Evolutionary conservation across 2,888 invertebrate genomes (phyloP), one percentile per base, ranked within the genome.

Genomic region (Synergus gifuensis): DNA sequence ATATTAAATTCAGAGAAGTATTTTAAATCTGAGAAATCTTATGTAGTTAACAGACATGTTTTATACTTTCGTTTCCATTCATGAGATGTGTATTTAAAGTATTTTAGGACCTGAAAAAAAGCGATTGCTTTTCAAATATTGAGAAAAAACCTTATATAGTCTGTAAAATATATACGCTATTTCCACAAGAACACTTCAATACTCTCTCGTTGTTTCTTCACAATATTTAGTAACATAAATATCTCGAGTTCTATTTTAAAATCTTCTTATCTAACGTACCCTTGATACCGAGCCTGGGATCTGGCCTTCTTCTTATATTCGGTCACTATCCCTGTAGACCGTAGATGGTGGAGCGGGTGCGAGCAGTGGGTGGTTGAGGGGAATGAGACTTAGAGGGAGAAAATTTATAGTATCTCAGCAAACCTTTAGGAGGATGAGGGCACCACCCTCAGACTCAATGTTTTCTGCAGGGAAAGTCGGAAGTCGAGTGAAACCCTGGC

Each of bases 401-500:
- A 89, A 92, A 92, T 92, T 92, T 92, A 92, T 92, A 91, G 92
- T 90, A 89, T 91, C 91, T 90, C 89, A 88, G 87, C 85, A 87
- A 85, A 83, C 80, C 84, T 73, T 69, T 82, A 85, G 84, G 82
- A 86, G 86, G 83, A 84, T 84, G 84, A 84, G 85, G 82, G 79
- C 83, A 86, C 88, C 86, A 87, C 90, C 91, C 90, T 89, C 88
- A 89, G 91, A 92, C 92, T 92, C 92, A 91, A 92, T 92, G 92
- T 92, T 92, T 92, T 92, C 92, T 90, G 90, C 90, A 88, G 90
- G 89, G 89, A 91, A 92, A 92, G 91, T 91, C 92, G 91, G 90
- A 92, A 92, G 92, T 92, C 91, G 89, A 90, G 88, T 89, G 89
- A 88, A 91, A 89, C 88, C 89, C 90, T 91, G 91, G 91, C 91